Evolutionary conservation across 2,797 vertebrate genomes (phyloP).

Genomic region (Peromyscus eremicus): DNA sequence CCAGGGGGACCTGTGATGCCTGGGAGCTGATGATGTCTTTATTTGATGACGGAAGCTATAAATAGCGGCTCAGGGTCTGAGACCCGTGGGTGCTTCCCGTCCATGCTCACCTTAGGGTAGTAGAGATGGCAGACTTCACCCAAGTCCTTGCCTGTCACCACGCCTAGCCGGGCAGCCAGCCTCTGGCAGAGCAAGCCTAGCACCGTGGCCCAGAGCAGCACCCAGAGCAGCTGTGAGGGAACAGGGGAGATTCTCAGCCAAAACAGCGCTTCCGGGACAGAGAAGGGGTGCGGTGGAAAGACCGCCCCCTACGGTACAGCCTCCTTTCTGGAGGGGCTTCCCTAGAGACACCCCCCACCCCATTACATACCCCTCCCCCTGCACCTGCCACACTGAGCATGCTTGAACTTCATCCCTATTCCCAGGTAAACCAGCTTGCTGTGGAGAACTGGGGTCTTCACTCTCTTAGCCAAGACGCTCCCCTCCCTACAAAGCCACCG

Average conservation of each 20-base stretch:
- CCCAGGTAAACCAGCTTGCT: background rate
- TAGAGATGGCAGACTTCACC: slow-evolving; percentile 88
- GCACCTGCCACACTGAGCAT: too few relatives aligned
- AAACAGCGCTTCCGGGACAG: background rate
- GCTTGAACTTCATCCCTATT: background rate
- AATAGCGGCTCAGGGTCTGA: background rate
- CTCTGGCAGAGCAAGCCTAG: slow-evolving; percentile 90
- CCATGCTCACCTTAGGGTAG: slow-evolving; percentile 88
- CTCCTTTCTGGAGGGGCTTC: background rate
- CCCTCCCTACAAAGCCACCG: background rate
- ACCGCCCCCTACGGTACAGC: too few relatives aligned
- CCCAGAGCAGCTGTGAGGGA: slow-evolving; percentile 89
- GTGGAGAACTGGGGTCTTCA: background rate
- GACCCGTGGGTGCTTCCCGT: background rate
- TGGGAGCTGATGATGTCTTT: background rate
- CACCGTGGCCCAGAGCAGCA: slow-evolving; percentile 89
- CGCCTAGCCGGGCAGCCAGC: slow-evolving; percentile 89
- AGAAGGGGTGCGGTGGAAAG: background rate
- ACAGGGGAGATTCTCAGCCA: slow-evolving; percentile 19
- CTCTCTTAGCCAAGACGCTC: background rate
- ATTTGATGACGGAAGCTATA: background rate
- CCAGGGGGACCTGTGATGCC: background rate
- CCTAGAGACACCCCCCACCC: background rate
- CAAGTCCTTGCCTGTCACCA: slow-evolving; percentile 90
- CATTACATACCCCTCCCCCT: too few relatives aligned